Evolutionary conservation across 2,797 vertebrate genomes (phyloP), one percentile per base, ranked within the genome.

Genomic region (Crenuchus spilurus): DNA sequence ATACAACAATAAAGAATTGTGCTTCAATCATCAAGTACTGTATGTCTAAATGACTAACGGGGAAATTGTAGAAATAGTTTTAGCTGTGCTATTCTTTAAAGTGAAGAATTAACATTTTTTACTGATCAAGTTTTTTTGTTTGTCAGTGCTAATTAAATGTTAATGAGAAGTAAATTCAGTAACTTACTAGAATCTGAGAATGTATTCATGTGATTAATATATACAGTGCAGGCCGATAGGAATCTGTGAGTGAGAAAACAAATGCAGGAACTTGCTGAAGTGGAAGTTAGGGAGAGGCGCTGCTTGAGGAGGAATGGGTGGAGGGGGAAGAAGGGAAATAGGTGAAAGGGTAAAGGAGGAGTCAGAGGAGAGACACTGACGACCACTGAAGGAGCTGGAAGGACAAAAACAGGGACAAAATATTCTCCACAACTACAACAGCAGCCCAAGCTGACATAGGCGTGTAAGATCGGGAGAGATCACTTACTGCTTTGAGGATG

Each of bases 401-500:
- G 5, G 60, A 64, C 41, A 65, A 33, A 41, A 74, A 73, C 52
- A 58, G 31, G 66, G 52, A 66, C 51, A 37, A 39, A 61, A 74
- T 8, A 39, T 28, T 18, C 11, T 20, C 46, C n/a, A 10, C 24
- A 55, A 26, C 2, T 16, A 57, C 35, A 52, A 20, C 54, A 39
- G 13, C 26, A 52, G 31, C 4, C 20, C 49, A 57, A 18, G n/a
- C 33, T 41, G 20, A 26, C 18, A 52, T 8, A 14, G 14, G 54
- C 14, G 28, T 13, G 11, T 54, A 26, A 54, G 10, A 11, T 35
- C 8, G 7, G 18, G 4, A 20, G 28, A 44, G 14, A n/a, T 20
- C 22, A 67, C 95, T 92, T 82, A 98, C 96, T 70, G 95, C 94
- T 92, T 95, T 97, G 66, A 98, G 91, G 84, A 98, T 98, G 92